Base-by-base conservation (phyloP, 2,888 invertebrate species). In the Oxyscelio sp. region DNA sequence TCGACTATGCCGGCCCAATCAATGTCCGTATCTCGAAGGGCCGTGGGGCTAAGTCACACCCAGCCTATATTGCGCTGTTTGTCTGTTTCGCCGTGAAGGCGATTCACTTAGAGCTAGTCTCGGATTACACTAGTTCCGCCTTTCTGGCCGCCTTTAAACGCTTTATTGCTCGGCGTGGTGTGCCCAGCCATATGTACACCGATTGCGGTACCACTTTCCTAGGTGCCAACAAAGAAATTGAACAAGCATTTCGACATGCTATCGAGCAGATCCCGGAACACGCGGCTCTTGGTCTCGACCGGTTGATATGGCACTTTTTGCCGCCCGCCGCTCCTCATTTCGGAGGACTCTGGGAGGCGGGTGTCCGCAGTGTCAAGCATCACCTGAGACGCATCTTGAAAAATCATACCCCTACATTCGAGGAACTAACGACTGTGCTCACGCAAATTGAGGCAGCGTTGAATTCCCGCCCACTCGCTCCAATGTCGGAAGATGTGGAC, bases 391-490 rank as follows among this genome's bases (percentile, higher is more conserved):
- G 61, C 15, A 9, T 43, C 15, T 24, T 61, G 4, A 4, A 17
- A 0, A 11, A 15, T 2, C 61, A 61, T 17, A 43, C 43, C 11
- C 61, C 43, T 0, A 17, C 43, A 8, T 5, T 61, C n/a, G 61
- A 61, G 21, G 61, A 61, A 11, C 15, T 61, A 1, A 11, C 13
- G 22, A 61, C 61, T 0, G 6, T 61, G 0, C 43, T 61, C 0
- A 24, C 43, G 11, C 43, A 43, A 21, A 45, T 61, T 11, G 79
- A 79, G 27, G 52, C 63, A 4, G 24, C 17, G 4, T 13, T 73
- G 8, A 73, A 73, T 21, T 73, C 58, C 8, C 27, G 66, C 4
- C 77, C 80, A 1, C 2, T 82, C 8, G n/a, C n/a, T 2, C 70
- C 82, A 0, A 24, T 82, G 0, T 6, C 52, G 4, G 59, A 56